Evolutionary conservation across 2,797 vertebrate species (phyloP).

Genomic region (Gadopsis bispinosus): DNA sequence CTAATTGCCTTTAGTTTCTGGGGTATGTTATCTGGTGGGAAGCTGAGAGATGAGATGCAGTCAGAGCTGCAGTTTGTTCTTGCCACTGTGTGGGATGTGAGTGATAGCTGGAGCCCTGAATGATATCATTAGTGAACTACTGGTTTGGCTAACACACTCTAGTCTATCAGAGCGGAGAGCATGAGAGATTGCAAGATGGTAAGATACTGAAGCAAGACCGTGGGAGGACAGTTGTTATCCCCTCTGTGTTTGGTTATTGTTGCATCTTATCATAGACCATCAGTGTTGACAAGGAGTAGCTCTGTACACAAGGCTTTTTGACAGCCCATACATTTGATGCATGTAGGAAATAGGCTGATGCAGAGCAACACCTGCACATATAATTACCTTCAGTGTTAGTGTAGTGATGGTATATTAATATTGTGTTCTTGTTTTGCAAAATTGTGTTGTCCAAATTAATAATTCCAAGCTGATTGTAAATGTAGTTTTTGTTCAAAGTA

Average conservation of each 20-base stretch:
- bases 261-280: conserved; percentile 62
- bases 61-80: conserved; percentile 71
- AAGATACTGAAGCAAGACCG: conserved; percentile 43
- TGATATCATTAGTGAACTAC: conserved; percentile 80
- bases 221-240: conserved; percentile 70
- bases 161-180: conserved; percentile 63
- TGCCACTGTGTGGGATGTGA: conserved; percentile 77
- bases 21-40: conserved; percentile 72
- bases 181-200: conserved; percentile 57
- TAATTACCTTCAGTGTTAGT: not conserved
- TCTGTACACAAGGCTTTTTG: conserved; percentile 38
- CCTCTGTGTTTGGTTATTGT: conserved; percentile 63
- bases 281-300: conserved; percentile 63
- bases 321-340: conserved; percentile 47
- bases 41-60: conserved; percentile 70
- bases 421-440: not conserved
- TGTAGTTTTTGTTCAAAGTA: not conserved
- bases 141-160: conserved; percentile 74
- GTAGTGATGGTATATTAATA: not conserved
- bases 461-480: not conserved
- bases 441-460: not conserved
- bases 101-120: conserved; percentile 77
- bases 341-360: conserved; percentile 27
- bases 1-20: conserved; percentile 82
- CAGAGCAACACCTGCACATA: conserved; percentile 16